Percentiles rank a stretch among this genome's conserved stretches.
These are phyloP conservation scores for Melospiza melodia DNA, from an alignment of 2,113 vertebrate genomes.

Conservation along the genomic window DNA sequence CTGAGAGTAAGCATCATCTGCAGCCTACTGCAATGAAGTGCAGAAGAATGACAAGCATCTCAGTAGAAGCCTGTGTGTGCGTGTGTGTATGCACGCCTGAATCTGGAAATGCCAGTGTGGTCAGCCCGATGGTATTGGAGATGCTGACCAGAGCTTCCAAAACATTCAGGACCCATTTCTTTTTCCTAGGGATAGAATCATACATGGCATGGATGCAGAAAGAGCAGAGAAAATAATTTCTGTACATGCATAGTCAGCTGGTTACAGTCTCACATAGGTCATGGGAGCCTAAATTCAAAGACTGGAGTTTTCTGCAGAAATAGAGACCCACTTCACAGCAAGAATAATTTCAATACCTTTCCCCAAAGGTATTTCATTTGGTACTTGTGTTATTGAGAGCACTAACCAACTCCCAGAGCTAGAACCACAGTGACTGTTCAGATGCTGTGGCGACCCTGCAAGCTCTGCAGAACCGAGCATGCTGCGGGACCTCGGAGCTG, in stretches of 20 bases:
- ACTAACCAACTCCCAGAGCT: not conserved
- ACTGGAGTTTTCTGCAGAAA: not conserved
- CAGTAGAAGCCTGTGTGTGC: not conserved
- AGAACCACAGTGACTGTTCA: not conserved
- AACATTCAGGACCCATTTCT: not conserved
- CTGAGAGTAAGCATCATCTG: not conserved
- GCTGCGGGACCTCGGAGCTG: not conserved
- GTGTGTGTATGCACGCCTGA: fast-evolving
- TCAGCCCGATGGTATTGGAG: not conserved
- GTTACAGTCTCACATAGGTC: not conserved
- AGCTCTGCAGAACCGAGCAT: not conserved
- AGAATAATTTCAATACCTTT: not conserved
- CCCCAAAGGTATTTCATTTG: not conserved
- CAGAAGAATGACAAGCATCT: not conserved
- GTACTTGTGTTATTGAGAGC: not conserved
- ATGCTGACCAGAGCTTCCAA: not conserved
- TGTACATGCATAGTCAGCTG: not conserved
- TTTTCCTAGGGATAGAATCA: not conserved
- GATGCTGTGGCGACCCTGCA: not conserved
- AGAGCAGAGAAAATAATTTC: not conserved
- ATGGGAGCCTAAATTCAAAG: not conserved
- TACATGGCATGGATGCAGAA: not conserved
- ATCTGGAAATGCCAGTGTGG: not conserved
- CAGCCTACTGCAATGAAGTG: not conserved
- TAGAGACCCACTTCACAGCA: not conserved